These are phyloP conservation scores for Lithophane semibrunnea DNA, from an alignment of 2,888 invertebrate species.

Conservation along the genomic window DNA sequence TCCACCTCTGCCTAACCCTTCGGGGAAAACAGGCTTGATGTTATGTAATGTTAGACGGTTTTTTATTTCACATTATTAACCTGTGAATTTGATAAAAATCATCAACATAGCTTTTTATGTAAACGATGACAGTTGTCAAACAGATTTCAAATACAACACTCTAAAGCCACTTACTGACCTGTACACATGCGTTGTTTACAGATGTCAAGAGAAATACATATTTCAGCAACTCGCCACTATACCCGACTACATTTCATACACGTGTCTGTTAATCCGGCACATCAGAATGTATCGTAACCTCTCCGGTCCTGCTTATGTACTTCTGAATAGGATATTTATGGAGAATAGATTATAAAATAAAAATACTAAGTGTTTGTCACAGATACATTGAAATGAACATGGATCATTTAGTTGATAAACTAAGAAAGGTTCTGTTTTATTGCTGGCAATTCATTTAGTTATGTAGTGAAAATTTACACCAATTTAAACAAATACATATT, in stretches of 20 bases:
- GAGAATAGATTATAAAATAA: background rate
- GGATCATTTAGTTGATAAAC: background rate
- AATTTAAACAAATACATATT: background rate
- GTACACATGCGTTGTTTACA: conserved; percentile 31
- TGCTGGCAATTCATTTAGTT: background rate
- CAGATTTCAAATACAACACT: conserved; percentile 33
- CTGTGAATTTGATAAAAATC: background rate
- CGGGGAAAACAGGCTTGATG: too few relatives aligned
- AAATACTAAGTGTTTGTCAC: background rate
- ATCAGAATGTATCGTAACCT: conserved; percentile 27
- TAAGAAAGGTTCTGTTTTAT: background rate
- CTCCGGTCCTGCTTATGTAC: background rate
- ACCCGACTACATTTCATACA: conserved; percentile 40
- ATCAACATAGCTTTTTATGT: background rate
- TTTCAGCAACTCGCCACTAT: conserved; percentile 47
- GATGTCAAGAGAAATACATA: conserved; percentile 51
- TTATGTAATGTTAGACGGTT: too few relatives aligned
- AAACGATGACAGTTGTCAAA: background rate
- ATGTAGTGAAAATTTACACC: background rate
- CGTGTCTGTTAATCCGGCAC: conserved; percentile 31
- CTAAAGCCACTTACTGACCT: conserved; percentile 39
- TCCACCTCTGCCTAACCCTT: too few relatives aligned
- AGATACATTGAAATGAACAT: background rate
- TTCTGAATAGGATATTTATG: background rate
- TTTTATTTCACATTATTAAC: background rate